Evolutionary conservation across 2,797 vertebrate species (phyloP), one percentile per base, ranked within the genome.

Genomic region (Pristis pectinata): DNA sequence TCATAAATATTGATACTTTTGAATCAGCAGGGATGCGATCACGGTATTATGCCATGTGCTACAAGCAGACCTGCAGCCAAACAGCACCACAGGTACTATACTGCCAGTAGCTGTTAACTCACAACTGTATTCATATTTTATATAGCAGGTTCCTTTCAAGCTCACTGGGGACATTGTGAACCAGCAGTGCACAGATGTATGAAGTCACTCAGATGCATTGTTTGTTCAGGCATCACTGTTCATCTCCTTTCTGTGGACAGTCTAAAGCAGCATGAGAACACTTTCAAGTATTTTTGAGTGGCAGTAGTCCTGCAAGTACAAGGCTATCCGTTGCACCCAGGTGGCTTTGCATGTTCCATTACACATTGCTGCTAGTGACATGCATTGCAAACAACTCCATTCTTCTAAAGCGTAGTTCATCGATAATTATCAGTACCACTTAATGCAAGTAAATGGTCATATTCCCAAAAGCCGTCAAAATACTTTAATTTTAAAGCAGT

Each of bases 241-340:
- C n/a, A 64, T 64, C 59, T 41, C 59, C n/a, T 91, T 91, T 59
- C 22, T n/a, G 37, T 91, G 87, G 87, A 91, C 87, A 91, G n/a
- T 59, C 59, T 64, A 37, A 64, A 91, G 59, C 87, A 91, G 87
- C 87, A 37, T 67, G n/a, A 64, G 34, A 37, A 17, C 22, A n/a
- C 59, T 67, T 67, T 10, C 34, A 59, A 64, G n/a, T 41, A n/a
- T 22, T 91, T 22, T 37, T 10, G n/a, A 61, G n/a, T 91, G 87
- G 56, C n/a, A 64, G 59, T 2, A 37, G 61, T 67, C 87, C n/a
- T 91, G 87, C 37, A 61, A 64, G 59, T 64, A 61, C 17, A 27
- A 15, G 27, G 59, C 53, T 87, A n/a, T 61, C 56, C 13, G 87
- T 87, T 61, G 27, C 53, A 61, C 53, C 53, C 85, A 1, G 85